Evolutionary conservation across 1,140 invertebrate species (phyloP).

Genomic region (Cyclargus thomasi): DNA sequence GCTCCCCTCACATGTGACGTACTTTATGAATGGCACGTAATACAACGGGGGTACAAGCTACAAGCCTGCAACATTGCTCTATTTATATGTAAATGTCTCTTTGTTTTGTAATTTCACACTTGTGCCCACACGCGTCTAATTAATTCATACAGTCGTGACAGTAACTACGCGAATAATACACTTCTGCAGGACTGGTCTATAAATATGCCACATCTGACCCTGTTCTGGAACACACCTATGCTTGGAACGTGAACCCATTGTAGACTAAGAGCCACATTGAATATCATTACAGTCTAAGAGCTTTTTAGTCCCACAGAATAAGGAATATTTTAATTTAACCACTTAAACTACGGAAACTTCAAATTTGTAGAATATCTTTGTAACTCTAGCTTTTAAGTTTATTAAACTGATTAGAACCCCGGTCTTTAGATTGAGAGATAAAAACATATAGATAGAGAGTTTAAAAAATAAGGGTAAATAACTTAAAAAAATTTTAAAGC

Average conservation of each 20-base stretch:
- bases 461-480: too few relatives aligned
- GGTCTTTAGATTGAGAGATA: too few relatives aligned
- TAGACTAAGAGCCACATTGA: not conserved
- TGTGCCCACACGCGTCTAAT: slow-evolving; percentile 8
- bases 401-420: too few relatives aligned
- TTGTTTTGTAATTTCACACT: slow-evolving; percentile 11
- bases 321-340: too few relatives aligned
- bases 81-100: slow-evolving; percentile 11
- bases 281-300: not conserved
- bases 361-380: too few relatives aligned
- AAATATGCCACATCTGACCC: slow-evolving; percentile 1
- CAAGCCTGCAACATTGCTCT: not conserved
- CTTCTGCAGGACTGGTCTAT: not conserved
- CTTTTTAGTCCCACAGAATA: too few relatives aligned
- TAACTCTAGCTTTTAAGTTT: too few relatives aligned
- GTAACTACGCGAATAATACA: not conserved
- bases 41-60: not conserved
- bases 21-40: too few relatives aligned
- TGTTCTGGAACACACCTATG: not conserved
- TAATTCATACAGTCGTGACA: slow-evolving; percentile 12
- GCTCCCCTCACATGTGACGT: too few relatives aligned
- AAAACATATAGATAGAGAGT: too few relatives aligned
- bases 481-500: too few relatives aligned
- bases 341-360: too few relatives aligned
- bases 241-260: not conserved